Conservation (phyloP, 2,113 vertebrate species). For the Python bivittatus region DNA sequence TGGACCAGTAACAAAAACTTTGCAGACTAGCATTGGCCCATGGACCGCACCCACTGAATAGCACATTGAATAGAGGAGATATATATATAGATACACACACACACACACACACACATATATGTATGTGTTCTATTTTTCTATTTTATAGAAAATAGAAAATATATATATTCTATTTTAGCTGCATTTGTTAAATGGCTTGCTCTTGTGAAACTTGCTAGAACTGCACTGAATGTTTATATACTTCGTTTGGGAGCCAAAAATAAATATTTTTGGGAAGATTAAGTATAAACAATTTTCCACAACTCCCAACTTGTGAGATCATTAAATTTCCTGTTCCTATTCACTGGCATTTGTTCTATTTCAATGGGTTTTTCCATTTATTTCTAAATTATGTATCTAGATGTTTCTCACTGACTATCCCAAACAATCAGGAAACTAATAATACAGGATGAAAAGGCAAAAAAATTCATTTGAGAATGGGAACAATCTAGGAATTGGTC, state of each 20-base stretch:
- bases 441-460: not conserved
- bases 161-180: not conserved
- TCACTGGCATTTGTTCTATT: not conserved
- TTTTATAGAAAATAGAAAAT: no score
- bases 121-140: no score
- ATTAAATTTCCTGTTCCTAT: not conserved
- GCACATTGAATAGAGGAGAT: not conserved
- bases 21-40: not conserved
- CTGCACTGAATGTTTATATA: not conserved
- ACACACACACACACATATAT: no score
- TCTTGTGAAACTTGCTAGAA: not conserved
- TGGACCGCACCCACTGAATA: not conserved
- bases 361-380: not conserved
- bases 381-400: not conserved
- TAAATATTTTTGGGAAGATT: not conserved
- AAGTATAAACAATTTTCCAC: not conserved
- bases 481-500: not conserved
- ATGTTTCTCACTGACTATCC: not conserved
- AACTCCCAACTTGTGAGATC: not conserved
- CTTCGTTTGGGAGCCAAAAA: not conserved
- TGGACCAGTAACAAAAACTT: not conserved
- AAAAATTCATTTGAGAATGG: not conserved
- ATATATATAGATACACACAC: no score
- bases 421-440: not conserved
- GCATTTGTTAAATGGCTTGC: not conserved